Evolutionary conservation across 2,888 invertebrate species (phyloP).

Genomic region (Drosophila gaucha): DNA sequence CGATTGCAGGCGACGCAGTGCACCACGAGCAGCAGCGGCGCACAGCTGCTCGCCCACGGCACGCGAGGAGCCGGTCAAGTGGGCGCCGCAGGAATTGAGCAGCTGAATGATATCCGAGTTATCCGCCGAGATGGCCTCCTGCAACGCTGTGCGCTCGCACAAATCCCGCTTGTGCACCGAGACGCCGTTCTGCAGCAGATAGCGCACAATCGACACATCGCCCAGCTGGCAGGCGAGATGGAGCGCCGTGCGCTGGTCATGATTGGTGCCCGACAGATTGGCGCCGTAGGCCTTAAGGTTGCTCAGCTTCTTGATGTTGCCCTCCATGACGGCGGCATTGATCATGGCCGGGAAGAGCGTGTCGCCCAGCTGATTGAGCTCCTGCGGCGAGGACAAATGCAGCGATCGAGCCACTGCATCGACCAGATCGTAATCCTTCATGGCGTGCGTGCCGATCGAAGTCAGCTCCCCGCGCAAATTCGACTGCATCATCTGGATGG

Average conservation of each 20-base stretch:
- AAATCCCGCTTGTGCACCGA: slow-evolving; percentile 92
- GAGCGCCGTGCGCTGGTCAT: slow-evolving; percentile 91
- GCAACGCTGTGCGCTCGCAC: slow-evolving; percentile 89
- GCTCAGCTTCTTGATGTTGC: slow-evolving; percentile 85
- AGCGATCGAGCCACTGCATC: slow-evolving; percentile 87
- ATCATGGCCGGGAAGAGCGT: slow-evolving; percentile 90
- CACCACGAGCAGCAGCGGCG: slow-evolving; percentile 87
- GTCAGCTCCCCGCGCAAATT: slow-evolving; percentile 94
- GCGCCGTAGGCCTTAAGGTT: slow-evolving; percentile 87
- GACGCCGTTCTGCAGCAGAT: slow-evolving; percentile 91
- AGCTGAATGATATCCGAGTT: slow-evolving; percentile 88
- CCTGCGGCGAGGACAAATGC: slow-evolving; percentile 86
- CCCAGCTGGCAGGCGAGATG: slow-evolving; percentile 92
- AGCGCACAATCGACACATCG: slow-evolving; percentile 88
- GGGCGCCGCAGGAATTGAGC: slow-evolving; percentile 91
- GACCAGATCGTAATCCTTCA: slow-evolving; percentile 86
- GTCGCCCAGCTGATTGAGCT: slow-evolving; percentile 86
- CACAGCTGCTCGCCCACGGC: slow-evolving; percentile 89
- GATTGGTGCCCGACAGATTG: slow-evolving; percentile 90
- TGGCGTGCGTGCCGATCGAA: slow-evolving; percentile 73
- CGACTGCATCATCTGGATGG: slow-evolving; percentile 89
- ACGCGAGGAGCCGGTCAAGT: slow-evolving; percentile 87
- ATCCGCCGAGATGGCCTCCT: slow-evolving; percentile 89
- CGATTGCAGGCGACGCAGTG: slow-evolving; percentile 86
- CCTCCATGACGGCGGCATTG: slow-evolving; percentile 87